Base-by-base conservation (phyloP, 1,140 invertebrate species). In the Ostrea denselamellosa region DNA sequence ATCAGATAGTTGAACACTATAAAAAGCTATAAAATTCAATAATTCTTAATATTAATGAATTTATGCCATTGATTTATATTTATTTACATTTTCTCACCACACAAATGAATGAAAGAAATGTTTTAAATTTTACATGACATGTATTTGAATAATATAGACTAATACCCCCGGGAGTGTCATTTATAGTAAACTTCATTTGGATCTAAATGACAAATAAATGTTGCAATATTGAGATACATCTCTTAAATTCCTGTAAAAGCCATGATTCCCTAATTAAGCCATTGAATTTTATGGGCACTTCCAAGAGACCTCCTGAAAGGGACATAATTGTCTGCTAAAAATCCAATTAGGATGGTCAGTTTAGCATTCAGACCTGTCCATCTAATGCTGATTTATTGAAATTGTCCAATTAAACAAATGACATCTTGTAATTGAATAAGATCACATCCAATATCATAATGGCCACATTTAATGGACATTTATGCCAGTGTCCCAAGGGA, bases 331-430 rank as follows among this genome's bases (percentile, higher is more conserved):
- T 28, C 22, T 14, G 8, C 25, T 77, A 77, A 77, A 71, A 77
- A 77, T 34, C 28, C 68, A 77, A 77, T 77, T 25, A 77, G 9
- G 68, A 25, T 14, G 25, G 68, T 77, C 68, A 25, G 28, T 77
- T 77, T 34, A 77, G 68, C 25, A 77, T 77, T 77, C 68, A 77
- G 25, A 28, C 68, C 25, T 77, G 68, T 77, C 25, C 25, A 77
- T 77, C 68, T 77, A 77, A 34, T 77, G 25, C 68, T 77, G 68
- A 77, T 77, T 77, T 77, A 77, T 71, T 71, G 68, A 71, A 71
- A 71, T 71, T n/a, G 68, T 71, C 68, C 28, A 71, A 71, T 71
- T 71, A 71, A 71, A 71, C 68, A 71, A 71, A 71, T 71, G 68
- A 71, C 68, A 71, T 25, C 68, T 71, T 71, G 68, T 71, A 25